Evolutionary conservation across 2,113 vertebrate genomes (phyloP).

Genomic region (Sitta europaea): DNA sequence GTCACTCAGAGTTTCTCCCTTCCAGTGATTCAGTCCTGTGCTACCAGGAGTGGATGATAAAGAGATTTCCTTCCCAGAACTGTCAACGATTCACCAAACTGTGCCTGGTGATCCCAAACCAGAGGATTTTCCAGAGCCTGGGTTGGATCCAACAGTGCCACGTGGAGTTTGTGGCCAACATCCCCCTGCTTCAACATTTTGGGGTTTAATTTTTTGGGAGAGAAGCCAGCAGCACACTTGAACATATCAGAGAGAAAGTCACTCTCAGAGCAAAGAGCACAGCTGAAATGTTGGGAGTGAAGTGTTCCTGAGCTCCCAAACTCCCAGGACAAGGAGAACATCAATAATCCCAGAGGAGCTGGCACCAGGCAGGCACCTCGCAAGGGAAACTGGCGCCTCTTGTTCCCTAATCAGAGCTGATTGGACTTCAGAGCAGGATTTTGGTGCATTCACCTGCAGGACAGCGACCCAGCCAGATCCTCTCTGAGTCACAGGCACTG

Average conservation of each 20-base stretch:
- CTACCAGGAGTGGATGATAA: background rate
- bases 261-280: background rate
- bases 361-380: background rate
- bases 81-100: background rate
- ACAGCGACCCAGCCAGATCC: background rate
- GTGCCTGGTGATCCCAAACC: background rate
- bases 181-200: background rate
- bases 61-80: background rate
- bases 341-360: background rate
- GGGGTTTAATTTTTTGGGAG: background rate
- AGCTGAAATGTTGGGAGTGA: background rate
- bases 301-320: background rate
- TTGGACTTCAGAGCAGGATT: background rate
- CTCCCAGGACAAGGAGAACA: background rate
- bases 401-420: background rate
- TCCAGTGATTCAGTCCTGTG: background rate
- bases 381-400: background rate
- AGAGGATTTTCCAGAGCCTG: background rate
- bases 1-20: background rate
- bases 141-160: fast-evolving
- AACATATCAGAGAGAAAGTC: fast-evolving
- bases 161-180: background rate
- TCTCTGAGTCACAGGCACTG: background rate
- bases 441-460: background rate
- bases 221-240: background rate